Conservation (phyloP, 2,888 invertebrate genomes). For the Drosophila flavopinicola region DNA sequence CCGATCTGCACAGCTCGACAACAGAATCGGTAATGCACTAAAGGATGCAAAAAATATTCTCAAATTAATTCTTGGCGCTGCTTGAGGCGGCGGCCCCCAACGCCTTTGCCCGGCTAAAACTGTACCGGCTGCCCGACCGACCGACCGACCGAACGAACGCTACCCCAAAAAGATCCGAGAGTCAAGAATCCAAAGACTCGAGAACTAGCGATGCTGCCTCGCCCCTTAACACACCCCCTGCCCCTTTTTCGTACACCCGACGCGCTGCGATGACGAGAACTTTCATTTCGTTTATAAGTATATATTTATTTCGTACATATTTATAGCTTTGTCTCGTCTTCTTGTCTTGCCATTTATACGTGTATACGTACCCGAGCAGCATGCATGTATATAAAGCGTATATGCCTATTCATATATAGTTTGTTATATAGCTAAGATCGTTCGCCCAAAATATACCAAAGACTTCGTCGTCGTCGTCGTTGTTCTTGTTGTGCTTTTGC, state of each 20-base stretch:
- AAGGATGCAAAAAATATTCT: slow-evolving; percentile 85
- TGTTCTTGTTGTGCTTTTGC: slow-evolving; percentile 32
- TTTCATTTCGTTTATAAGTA: slow-evolving; percentile 59
- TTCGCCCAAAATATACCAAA: slow-evolving; percentile 62
- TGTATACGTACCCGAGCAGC: slow-evolving; percentile 5
- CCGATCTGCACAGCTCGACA: slow-evolving; percentile 83
- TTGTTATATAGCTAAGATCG: slow-evolving; percentile 54
- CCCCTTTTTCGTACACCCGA: not conserved
- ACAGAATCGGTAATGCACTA: slow-evolving; percentile 85
- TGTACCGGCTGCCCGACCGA: slow-evolving; percentile 48
- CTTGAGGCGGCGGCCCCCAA: slow-evolving; percentile 39
- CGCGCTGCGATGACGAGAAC: slow-evolving; percentile 46
- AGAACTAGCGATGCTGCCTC: slow-evolving; percentile 17
- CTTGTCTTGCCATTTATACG: slow-evolving; percentile 51
- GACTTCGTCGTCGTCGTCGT: slow-evolving; percentile 26
- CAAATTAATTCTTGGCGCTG: slow-evolving; percentile 69
- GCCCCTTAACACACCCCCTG: slow-evolving; percentile 7
- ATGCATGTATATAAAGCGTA: slow-evolving; percentile 20
- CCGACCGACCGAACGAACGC: slow-evolving; percentile 22
- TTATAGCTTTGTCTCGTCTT: slow-evolving; percentile 75
- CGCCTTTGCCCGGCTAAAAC: slow-evolving; percentile 49
- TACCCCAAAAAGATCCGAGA: slow-evolving; percentile 44
- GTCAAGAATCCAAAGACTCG: slow-evolving; percentile 26
- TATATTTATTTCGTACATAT: slow-evolving; percentile 60
- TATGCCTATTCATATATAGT: slow-evolving; percentile 43